These are phyloP conservation scores for Brachirus orientalis DNA, from an alignment of 2,113 vertebrate species.

Conservation along the genomic window DNA sequence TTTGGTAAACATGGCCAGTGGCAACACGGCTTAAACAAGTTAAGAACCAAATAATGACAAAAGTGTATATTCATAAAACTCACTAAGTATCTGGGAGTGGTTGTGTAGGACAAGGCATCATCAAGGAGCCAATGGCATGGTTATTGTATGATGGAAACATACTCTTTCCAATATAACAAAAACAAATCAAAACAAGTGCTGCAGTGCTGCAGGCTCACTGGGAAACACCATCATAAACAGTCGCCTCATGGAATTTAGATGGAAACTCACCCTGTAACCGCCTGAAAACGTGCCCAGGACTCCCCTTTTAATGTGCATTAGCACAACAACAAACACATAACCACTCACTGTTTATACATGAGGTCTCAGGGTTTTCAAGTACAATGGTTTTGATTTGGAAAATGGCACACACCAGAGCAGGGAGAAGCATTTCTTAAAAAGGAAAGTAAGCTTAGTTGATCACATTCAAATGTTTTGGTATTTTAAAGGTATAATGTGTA, in stretches of 20 bases:
- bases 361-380: conserved; percentile 56
- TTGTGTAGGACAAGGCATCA: conserved; percentile 88
- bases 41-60: conserved; percentile 78
- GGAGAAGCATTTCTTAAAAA: too few species aligned
- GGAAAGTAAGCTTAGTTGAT: too few species aligned
- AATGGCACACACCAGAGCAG: conserved; percentile 46
- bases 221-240: conserved; percentile 81
- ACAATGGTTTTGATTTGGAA: conserved; percentile 60
- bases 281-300: conserved; percentile 69
- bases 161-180: conserved; percentile 87
- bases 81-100: conserved; percentile 86
- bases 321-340: conserved; percentile 37
- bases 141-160: conserved; percentile 88
- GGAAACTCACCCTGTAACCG: conserved; percentile 69
- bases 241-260: conserved; percentile 66
- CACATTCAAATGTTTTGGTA: too few species aligned
- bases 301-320: conserved; percentile 61
- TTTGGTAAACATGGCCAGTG: conserved; percentile 56
- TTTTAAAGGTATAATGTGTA: too few species aligned
- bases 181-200: conserved; percentile 77
- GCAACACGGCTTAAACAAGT: conserved; percentile 66
- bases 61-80: conserved; percentile 78
- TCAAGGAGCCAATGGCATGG: conserved; percentile 88
- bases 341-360: conserved; percentile 47
- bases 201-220: conserved; percentile 64